A percentile compares a stretch with the other conserved stretches of the same genome.
Conservation (phyloP, 2,888 invertebrate genomes). For the Thereva unica region DNA sequence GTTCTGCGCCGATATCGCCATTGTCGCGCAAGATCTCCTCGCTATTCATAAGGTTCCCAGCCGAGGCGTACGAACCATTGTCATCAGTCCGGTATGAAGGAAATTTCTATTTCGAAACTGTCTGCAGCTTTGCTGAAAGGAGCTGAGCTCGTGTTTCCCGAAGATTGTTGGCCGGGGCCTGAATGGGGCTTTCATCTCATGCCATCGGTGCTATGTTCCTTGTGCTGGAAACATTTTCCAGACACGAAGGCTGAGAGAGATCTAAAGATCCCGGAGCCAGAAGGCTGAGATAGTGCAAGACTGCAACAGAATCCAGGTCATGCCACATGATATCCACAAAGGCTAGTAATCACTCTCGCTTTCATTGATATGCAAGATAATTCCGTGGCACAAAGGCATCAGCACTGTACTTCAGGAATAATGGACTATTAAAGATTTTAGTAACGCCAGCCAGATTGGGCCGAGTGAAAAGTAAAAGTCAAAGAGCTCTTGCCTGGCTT, state of each 20-base stretch:
- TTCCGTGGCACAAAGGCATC: slow-evolving; percentile 24
- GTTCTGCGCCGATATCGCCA: slow-evolving; percentile 12
- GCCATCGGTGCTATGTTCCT: slow-evolving; percentile 26
- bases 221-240: slow-evolving; percentile 24
- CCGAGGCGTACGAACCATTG: slow-evolving; percentile 21
- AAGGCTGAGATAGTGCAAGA: slow-evolving; percentile 27
- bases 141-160: slow-evolving; percentile 14
- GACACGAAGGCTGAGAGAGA: slow-evolving; percentile 24
- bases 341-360: slow-evolving; percentile 35
- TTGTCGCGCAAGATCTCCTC: slow-evolving; percentile 1
- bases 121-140: slow-evolving; percentile 30
- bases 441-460: slow-evolving; percentile 16
- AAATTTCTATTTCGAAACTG: slow-evolving; percentile 28
- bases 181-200: slow-evolving; percentile 26
- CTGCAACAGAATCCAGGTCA: slow-evolving; percentile 31
- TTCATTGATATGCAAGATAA: slow-evolving; percentile 31
- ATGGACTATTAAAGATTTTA: slow-evolving; percentile 16
- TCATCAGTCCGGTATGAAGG: slow-evolving; percentile 14
- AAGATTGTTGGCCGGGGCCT: slow-evolving; percentile 4
- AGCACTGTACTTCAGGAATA: slow-evolving; percentile 20
- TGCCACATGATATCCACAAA: slow-evolving; percentile 28
- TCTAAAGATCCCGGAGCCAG: slow-evolving; percentile 21
- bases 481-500: no score
- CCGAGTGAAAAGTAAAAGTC: background rate
- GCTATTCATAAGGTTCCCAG: slow-evolving; percentile 14